Conservation (phyloP, 2,113 vertebrate species). For the Antechinus flavipes region DNA sequence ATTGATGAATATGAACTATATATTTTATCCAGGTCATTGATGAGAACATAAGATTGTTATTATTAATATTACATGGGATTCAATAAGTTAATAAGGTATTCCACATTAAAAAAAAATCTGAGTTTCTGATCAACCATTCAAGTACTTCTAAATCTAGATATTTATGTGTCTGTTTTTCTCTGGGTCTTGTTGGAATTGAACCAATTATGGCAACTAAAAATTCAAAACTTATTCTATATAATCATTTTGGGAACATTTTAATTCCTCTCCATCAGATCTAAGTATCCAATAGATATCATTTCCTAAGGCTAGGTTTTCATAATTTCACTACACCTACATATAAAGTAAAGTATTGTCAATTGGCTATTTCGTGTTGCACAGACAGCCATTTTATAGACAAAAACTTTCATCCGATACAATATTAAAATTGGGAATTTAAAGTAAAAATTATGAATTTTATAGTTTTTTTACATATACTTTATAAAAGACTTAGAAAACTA, state of each 20-base stretch:
- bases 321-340: not conserved
- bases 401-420: not conserved
- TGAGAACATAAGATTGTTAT: not conserved
- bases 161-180: not conserved
- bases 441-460: not conserved
- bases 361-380: not conserved
- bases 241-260: not conserved
- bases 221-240: not conserved
- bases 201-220: not conserved
- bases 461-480: not conserved
- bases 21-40: not conserved
- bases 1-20: not conserved
- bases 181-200: not conserved
- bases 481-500: not conserved
- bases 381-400: not conserved
- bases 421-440: not conserved
- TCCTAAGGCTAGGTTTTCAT: not conserved
- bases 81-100: not conserved
- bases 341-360: not conserved
- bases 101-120: not conserved
- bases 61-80: not conserved
- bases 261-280: not conserved
- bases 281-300: not conserved
- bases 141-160: not conserved
- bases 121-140: not conserved